Conservation (phyloP, 2,888 invertebrate genomes). For the Cremastobaeus sp. region DNA sequence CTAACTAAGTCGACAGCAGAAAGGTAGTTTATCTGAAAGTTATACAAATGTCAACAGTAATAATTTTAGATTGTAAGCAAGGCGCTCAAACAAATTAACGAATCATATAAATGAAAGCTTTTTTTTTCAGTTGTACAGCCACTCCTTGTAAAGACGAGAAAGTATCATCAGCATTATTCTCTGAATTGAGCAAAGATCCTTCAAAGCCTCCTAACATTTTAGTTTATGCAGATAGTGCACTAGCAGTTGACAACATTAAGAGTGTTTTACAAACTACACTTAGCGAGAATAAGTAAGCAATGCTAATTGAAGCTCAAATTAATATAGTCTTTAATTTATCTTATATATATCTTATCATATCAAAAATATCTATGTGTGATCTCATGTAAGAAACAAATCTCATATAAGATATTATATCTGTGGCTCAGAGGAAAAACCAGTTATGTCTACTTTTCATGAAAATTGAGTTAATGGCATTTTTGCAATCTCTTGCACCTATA, state of each 20-base stretch:
- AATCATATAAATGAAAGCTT: neutral
- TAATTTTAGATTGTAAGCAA: no score
- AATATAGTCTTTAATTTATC: conserved; percentile 9
- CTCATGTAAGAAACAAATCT: no score
- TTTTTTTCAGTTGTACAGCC: conserved; percentile 19
- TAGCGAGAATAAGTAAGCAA: conserved; percentile 83
- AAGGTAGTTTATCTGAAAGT: conserved; percentile 55
- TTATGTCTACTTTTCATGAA: no score
- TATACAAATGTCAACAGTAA: neutral
- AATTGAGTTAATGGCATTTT: no score
- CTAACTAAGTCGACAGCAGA: conserved; percentile 26
- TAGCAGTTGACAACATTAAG: conserved; percentile 86
- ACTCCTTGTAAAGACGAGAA: conserved; percentile 35
- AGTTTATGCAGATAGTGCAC: conserved; percentile 88
- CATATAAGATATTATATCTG: no score
- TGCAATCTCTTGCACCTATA: no score
- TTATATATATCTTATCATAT: no score
- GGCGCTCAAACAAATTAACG: neutral
- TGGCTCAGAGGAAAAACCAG: no score
- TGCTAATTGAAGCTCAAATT: neutral
- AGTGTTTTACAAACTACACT: conserved; percentile 84
- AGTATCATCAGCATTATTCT: conserved; percentile 45
- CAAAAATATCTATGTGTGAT: no score
- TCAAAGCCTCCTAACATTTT: conserved; percentile 89
- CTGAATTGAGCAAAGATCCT: conserved; percentile 73